A percentile compares a stretch with the other conserved stretches of the same genome.
Conservation (phyloP, 2,797 vertebrate genomes). For the Lutjanus campechanus region DNA sequence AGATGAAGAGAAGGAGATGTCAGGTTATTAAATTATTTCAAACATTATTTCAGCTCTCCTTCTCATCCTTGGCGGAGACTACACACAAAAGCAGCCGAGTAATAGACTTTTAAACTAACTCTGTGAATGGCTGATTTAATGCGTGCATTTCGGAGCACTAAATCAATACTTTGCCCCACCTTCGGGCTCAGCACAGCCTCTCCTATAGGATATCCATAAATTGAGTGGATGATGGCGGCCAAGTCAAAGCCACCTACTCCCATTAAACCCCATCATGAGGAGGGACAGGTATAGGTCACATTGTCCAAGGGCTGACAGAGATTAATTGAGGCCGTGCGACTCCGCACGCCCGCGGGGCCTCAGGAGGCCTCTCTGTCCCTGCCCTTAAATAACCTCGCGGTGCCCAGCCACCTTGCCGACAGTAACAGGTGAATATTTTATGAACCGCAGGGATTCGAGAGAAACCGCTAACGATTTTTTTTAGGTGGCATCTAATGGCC, state of each 20-base stretch:
- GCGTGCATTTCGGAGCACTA: constrained; percentile 52
- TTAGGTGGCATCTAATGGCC: constrained; percentile 44
- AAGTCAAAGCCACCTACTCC: constrained; percentile 64
- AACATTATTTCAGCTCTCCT: constrained; percentile 48
- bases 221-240: constrained; percentile 66
- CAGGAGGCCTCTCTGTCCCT: constrained; percentile 38
- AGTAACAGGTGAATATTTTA: constrained; percentile 81
- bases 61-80: constrained; percentile 24
- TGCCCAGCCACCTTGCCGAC: constrained; percentile 52
- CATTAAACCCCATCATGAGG: constrained; percentile 66
- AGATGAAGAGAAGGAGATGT: constrained; percentile 29
- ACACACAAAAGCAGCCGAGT: constrained; percentile 34
- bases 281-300: constrained; percentile 77
- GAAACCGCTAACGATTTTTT: constrained; percentile 49
- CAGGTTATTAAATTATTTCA: constrained; percentile 55
- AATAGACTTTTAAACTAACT: constrained; percentile 68
- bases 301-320: constrained; percentile 74
- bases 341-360: constrained; percentile 41
- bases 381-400: constrained; percentile 64
- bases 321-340: constrained; percentile 77
- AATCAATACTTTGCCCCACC: constrained; percentile 65
- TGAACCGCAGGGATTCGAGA: constrained; percentile 60
- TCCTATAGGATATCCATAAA: constrained; percentile 77
- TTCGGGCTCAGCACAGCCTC: constrained; percentile 42
- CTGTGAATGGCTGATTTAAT: constrained; percentile 63